Evolutionary conservation across 2,797 vertebrate genomes (phyloP).

Genomic region (Lepidocolaptes lacrymiger): DNA sequence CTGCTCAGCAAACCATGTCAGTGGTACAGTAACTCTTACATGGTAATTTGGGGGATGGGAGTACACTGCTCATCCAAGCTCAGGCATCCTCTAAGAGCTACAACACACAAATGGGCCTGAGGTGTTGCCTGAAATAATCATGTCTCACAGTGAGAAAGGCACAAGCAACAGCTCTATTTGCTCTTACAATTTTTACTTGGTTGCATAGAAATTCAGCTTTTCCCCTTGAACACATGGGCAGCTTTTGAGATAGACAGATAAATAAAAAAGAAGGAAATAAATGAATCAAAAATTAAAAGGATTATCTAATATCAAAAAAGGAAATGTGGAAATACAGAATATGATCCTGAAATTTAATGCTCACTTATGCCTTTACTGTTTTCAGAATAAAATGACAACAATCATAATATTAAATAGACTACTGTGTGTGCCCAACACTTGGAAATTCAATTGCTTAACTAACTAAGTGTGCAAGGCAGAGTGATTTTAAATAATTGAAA

Average conservation of each 20-base stretch:
- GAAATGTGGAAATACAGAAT: neutral
- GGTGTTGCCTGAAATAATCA: neutral
- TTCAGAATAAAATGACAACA: neutral
- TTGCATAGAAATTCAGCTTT: neutral
- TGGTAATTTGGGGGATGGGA: neutral
- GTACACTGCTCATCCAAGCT: neutral
- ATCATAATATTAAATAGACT: neutral
- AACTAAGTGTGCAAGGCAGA: neutral
- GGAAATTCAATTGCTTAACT: neutral
- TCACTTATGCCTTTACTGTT: neutral
- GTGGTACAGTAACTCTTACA: neutral
- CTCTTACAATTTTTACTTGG: neutral
- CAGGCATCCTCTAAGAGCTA: neutral
- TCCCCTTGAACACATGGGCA: neutral
- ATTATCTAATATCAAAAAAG: neutral
- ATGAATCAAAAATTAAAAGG: neutral
- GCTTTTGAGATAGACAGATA: neutral
- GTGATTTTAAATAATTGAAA: neutral
- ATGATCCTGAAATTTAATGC: neutral
- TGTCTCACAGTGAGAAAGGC: neutral
- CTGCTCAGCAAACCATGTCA: neutral
- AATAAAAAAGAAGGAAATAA: neutral
- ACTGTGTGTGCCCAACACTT: neutral
- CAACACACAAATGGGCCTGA: neutral
- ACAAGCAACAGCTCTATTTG: neutral